phyloP scores from a whole-genome alignment of 2,797 vertebrate genomes.

The Syngnathus acus region DNA sequence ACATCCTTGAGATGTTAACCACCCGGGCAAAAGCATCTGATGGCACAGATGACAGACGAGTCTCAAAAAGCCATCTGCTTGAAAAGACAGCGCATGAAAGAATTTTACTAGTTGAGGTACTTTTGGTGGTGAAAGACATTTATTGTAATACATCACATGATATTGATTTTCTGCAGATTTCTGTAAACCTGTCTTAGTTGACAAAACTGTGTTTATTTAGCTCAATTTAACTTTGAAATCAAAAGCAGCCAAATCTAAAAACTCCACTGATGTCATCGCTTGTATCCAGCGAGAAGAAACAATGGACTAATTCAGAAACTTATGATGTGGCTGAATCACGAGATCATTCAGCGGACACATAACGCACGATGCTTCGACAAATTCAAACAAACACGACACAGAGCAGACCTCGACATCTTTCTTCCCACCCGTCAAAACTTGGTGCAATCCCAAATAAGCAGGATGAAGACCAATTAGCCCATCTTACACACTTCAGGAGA shows the following conservation, averaged over 20 bases:
- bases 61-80: slow-evolving; percentile 84
- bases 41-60: slow-evolving; percentile 76
- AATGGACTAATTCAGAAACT: slow-evolving; percentile 54
- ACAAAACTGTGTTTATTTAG: not conserved
- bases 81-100: slow-evolving; percentile 16
- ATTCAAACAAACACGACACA: slow-evolving; percentile 69
- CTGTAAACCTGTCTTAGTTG: not conserved
- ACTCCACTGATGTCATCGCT: slow-evolving; percentile 13
- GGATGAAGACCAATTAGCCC: slow-evolving; percentile 20
- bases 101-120: too few relatives aligned
- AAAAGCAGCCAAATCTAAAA: slow-evolving; percentile 13
- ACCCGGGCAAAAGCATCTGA: slow-evolving; percentile 77
- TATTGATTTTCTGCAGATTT: not conserved
- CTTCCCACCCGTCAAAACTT: slow-evolving; percentile 12
- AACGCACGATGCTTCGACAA: slow-evolving; percentile 49
- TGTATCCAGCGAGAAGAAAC: slow-evolving; percentile 38
- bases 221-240: slow-evolving; percentile 9
- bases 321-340: slow-evolving; percentile 25
- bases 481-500: slow-evolving; percentile 24
- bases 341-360: slow-evolving; percentile 24
- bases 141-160: too few relatives aligned
- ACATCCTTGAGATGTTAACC: slow-evolving; percentile 92
- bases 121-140: too few relatives aligned
- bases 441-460: slow-evolving; percentile 47
- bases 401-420: slow-evolving; percentile 58